Evolutionary conservation across 2,888 invertebrate species (phyloP), one percentile per base, ranked within the genome.

Genomic region (Drosophila nigricruria): DNA sequence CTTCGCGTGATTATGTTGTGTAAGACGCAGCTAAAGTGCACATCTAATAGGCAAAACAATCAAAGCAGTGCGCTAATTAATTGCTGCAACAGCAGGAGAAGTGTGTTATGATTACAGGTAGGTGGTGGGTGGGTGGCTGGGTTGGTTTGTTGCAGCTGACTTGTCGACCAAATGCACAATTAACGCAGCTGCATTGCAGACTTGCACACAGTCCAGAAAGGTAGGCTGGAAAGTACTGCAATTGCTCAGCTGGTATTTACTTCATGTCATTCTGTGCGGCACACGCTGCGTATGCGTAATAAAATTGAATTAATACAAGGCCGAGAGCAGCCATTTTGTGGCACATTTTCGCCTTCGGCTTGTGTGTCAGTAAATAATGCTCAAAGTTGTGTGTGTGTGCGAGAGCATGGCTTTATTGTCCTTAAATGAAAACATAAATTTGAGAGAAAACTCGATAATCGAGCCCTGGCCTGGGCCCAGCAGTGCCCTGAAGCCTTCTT

Each of bases 351-450:
- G 82, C 83, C 82, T 68, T 20, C 45, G 70, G 79, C 74, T 42
- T 45, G 50, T 65, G 18, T 6, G 30, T 27, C 68, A 42, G 75
- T 75, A 79, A 82, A 81, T 79, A 81, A 84, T 79, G 49, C 38
- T 40, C 20, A 9, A 32, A n/a, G n/a, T 32, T 45, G 42, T 38
- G 5, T 38, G 30, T 59, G 23, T 25, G 58, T 25, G 57, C 43
- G 40, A 18, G 14, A 18, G 25, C 6, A 4, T 52, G 58, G 47
- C 59, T 67, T 65, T 79, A 81, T 79, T 77, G 81, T 36, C 72
- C 50, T 79, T 80, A 75, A 83, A 86, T 75, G 77, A 79, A 83
- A 77, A 70, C 87, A 75, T 73, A 72, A 81, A 87, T 87, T 87
- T 69, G 43, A 59, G 58, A 58, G 70, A 66, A 64, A 58, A 25